Evolutionary conservation across 2,797 vertebrate genomes (phyloP).

Genomic region (Columba guinea): DNA sequence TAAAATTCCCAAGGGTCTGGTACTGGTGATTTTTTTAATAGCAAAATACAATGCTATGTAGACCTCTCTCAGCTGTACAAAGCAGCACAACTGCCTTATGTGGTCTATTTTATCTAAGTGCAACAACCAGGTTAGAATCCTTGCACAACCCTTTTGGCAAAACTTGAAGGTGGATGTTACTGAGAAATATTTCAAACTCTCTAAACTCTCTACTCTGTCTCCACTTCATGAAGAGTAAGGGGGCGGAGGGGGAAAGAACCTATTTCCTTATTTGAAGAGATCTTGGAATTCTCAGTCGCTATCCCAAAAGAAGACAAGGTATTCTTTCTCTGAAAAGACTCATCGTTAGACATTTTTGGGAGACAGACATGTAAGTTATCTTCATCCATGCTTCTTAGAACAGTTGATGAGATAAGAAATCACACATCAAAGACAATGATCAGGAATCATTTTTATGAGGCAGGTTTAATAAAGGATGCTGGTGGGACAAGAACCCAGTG

Average conservation of each 20-base stretch:
- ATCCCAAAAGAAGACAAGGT: neutral
- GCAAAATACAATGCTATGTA: neutral
- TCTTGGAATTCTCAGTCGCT: neutral
- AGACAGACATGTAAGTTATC: fast-evolving
- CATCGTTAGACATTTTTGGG: neutral
- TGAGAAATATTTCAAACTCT: neutral
- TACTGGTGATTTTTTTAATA: neutral
- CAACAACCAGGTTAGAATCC: neutral
- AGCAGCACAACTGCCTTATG: neutral
- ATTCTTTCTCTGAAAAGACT: neutral
- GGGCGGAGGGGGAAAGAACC: neutral
- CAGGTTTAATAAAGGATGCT: neutral
- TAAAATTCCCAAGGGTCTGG: neutral
- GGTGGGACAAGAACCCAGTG: neutral
- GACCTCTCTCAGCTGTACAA: neutral
- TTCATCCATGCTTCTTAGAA: neutral
- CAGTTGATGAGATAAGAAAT: neutral
- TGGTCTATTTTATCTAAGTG: neutral
- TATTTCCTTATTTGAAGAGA: neutral
- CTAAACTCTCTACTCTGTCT: neutral
- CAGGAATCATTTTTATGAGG: neutral
- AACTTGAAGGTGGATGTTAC: neutral
- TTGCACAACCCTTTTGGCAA: neutral
- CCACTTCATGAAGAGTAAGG: neutral
- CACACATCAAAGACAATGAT: neutral